Conservation (phyloP, 2,797 vertebrate species). For the Parauchenoglanis punctatus region DNA sequence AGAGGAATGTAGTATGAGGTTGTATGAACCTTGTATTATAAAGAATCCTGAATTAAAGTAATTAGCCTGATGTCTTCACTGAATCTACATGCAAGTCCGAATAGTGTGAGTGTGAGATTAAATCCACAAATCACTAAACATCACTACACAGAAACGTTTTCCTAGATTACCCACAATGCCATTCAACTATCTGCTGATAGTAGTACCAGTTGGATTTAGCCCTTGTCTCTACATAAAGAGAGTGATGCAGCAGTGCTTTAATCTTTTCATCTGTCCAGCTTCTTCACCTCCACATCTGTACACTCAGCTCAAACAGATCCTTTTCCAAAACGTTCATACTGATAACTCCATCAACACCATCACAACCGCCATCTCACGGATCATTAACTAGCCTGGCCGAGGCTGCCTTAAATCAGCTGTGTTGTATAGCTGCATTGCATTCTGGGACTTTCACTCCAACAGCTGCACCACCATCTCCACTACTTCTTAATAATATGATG, state of each 20-base stretch:
- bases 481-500: too few relatives aligned
- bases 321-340: too few relatives aligned
- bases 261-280: neutral
- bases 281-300: neutral
- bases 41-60: neutral
- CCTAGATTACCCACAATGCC: neutral
- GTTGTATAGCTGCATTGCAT: too few relatives aligned
- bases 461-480: neutral
- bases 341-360: neutral
- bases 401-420: too few relatives aligned
- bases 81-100: neutral
- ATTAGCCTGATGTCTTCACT: neutral
- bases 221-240: neutral
- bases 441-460: neutral
- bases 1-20: too few relatives aligned
- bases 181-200: neutral
- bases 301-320: too few relatives aligned
- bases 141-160: neutral
- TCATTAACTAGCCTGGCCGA: too few relatives aligned
- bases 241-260: neutral
- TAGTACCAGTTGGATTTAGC: neutral
- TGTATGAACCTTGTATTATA: neutral
- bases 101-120: neutral
- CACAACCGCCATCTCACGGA: neutral
- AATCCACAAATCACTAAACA: neutral